A percentile compares a stretch with the other conserved stretches of the same genome.
Evolutionary conservation across 2,113 vertebrate species (phyloP).

Genomic region (Brachypodius melanocephalos): DNA sequence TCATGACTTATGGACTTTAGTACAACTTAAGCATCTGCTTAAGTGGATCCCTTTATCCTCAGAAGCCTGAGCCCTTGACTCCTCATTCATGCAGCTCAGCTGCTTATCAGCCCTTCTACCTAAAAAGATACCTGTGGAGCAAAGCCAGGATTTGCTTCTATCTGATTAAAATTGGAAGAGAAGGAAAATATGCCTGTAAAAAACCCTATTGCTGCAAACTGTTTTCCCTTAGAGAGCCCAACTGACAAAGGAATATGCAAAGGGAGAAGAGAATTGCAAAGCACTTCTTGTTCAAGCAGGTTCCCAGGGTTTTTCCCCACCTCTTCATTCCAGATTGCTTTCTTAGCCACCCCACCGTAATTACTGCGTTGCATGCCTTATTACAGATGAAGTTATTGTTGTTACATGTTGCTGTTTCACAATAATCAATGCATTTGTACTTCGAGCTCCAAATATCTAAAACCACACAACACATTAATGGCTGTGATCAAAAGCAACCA

Average conservation of each 20-base stretch:
- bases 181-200: constrained; percentile 44
- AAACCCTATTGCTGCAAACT: constrained; percentile 38
- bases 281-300: constrained; percentile 60
- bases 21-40: constrained; percentile 4
- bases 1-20: background rate
- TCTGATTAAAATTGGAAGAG: constrained; percentile 50
- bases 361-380: constrained; percentile 33
- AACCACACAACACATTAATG: background rate
- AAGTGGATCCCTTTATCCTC: background rate
- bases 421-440: constrained; percentile 54
- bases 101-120: constrained; percentile 53
- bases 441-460: constrained; percentile 6
- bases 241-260: constrained; percentile 50
- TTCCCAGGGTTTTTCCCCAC: constrained; percentile 63
- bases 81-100: constrained; percentile 18
- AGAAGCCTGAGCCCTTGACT: constrained; percentile 14
- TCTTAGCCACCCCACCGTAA: constrained; percentile 32
- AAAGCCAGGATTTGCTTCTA: constrained; percentile 50
- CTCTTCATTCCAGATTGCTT: constrained; percentile 51
- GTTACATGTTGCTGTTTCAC: constrained; percentile 56
- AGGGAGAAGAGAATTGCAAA: constrained; percentile 43
- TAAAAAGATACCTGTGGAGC: constrained; percentile 34
- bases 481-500: constrained; percentile 27
- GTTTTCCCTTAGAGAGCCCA: constrained; percentile 20
- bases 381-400: constrained; percentile 50